Evolutionary conservation across 2,888 invertebrate genomes (phyloP).

Genomic region (Acrobasis consociella): DNA sequence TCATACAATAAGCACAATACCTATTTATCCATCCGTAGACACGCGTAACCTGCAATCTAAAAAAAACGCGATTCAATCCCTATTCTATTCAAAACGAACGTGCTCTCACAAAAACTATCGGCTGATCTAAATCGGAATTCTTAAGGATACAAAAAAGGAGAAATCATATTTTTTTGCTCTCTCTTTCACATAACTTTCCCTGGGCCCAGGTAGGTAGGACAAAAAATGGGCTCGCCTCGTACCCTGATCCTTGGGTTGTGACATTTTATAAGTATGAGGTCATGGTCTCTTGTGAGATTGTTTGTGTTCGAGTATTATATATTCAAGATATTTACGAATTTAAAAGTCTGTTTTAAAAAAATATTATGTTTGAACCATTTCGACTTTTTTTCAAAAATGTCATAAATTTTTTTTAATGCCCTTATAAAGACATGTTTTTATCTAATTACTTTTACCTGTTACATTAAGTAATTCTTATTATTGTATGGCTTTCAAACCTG

Average conservation of each 20-base stretch:
- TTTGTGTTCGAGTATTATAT: neutral
- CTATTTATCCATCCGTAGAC: conserved; percentile 53
- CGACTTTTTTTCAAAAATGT: too few relatives aligned
- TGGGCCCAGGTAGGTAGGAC: conserved; percentile 65
- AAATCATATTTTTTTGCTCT: conserved; percentile 67
- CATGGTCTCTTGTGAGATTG: conserved; percentile 43
- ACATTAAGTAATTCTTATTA: too few relatives aligned
- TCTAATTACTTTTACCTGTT: too few relatives aligned
- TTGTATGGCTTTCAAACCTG: too few relatives aligned
- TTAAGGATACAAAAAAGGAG: conserved; percentile 60
- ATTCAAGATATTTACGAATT: neutral
- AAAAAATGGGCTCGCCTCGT: conserved; percentile 52
- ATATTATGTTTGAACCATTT: too few relatives aligned
- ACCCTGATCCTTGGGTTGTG: conserved; percentile 66
- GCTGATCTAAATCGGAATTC: conserved; percentile 71
- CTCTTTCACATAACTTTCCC: conserved; percentile 78
- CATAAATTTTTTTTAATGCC: too few relatives aligned
- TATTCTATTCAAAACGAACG: conserved; percentile 50
- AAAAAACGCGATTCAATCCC: conserved; percentile 53
- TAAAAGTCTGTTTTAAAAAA: too few relatives aligned
- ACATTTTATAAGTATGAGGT: conserved; percentile 69
- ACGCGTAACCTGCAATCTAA: conserved; percentile 65
- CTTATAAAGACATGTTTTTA: too few relatives aligned
- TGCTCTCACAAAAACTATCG: conserved; percentile 64
- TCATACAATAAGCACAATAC: conserved; percentile 50